Evolutionary conservation across 2,888 invertebrate species (phyloP).

Genomic region (Fragum sueziense): DNA sequence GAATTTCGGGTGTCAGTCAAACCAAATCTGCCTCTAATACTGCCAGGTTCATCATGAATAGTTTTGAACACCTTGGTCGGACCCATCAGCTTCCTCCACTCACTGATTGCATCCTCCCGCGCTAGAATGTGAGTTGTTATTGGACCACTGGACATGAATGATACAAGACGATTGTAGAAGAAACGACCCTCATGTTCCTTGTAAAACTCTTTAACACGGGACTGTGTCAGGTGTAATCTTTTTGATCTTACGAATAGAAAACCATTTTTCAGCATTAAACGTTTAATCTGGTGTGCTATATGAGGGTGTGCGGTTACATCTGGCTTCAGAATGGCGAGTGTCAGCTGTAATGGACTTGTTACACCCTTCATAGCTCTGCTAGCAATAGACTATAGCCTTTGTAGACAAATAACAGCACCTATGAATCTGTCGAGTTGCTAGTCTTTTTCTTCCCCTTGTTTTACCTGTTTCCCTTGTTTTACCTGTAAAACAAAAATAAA

Average conservation of each 20-base stretch:
- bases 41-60: slow-evolving; percentile 89
- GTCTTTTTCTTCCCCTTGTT: too few relatives aligned
- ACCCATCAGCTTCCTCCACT: slow-evolving; percentile 93
- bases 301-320: slow-evolving; percentile 91
- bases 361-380: not conserved
- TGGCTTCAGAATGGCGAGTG: slow-evolving; percentile 94
- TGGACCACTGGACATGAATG: slow-evolving; percentile 88
- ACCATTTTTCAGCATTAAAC: slow-evolving; percentile 86
- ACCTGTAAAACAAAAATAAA: not conserved
- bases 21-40: slow-evolving; percentile 92
- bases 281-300: slow-evolving; percentile 87
- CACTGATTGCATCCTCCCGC: slow-evolving; percentile 88
- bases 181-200: slow-evolving; percentile 87
- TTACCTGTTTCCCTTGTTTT: not conserved
- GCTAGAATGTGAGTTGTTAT: slow-evolving; percentile 91
- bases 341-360: slow-evolving; percentile 85
- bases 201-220: slow-evolving; percentile 90
- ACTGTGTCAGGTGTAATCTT: slow-evolving; percentile 85
- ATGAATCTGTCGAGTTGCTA: too few relatives aligned
- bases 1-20: slow-evolving; percentile 97
- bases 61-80: slow-evolving; percentile 91
- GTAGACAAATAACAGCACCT: too few relatives aligned
- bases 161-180: slow-evolving; percentile 80
- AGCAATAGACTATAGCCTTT: not conserved
- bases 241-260: slow-evolving; percentile 90